Conservation (phyloP, 2,797 vertebrate species). For the Rhinoraja longicauda region DNA sequence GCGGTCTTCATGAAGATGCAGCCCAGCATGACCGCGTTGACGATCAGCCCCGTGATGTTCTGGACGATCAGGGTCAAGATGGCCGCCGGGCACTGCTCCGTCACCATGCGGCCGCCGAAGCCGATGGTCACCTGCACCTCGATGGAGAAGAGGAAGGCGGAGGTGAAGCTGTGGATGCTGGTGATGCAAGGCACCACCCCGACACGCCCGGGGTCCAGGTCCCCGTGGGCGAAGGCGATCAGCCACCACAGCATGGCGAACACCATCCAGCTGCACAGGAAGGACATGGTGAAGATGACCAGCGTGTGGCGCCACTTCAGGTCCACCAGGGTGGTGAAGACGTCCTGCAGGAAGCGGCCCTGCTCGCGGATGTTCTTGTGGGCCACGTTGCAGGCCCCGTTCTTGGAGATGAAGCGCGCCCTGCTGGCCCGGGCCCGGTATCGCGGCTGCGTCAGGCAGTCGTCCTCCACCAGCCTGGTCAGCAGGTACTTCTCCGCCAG, state of each 20-base stretch:
- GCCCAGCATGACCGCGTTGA: slow-evolving; percentile 48
- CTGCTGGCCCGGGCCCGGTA: slow-evolving; percentile 52
- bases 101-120: slow-evolving; percentile 46
- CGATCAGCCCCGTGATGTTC: slow-evolving; percentile 46
- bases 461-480: slow-evolving; percentile 66
- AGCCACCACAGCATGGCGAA: slow-evolving; percentile 80
- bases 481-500: slow-evolving; percentile 67
- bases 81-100: slow-evolving; percentile 45
- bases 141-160: slow-evolving; percentile 46
- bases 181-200: slow-evolving; percentile 43
- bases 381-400: slow-evolving; percentile 70
- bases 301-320: slow-evolving; percentile 74
- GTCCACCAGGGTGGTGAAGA: slow-evolving; percentile 80
- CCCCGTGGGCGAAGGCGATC: slow-evolving; percentile 71
- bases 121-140: slow-evolving; percentile 47
- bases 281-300: slow-evolving; percentile 73
- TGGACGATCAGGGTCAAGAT: slow-evolving; percentile 46
- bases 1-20: slow-evolving; percentile 49
- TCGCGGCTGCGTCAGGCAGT: slow-evolving; percentile 56
- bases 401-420: slow-evolving; percentile 71
- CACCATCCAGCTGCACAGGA: slow-evolving; percentile 77
- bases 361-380: slow-evolving; percentile 77
- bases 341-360: slow-evolving; percentile 73
- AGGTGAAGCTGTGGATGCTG: slow-evolving; percentile 44
- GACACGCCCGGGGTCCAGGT: slow-evolving; percentile 59